Evolutionary conservation across 2,888 invertebrate species (phyloP).

Genomic region (Tethea ocularis): DNA sequence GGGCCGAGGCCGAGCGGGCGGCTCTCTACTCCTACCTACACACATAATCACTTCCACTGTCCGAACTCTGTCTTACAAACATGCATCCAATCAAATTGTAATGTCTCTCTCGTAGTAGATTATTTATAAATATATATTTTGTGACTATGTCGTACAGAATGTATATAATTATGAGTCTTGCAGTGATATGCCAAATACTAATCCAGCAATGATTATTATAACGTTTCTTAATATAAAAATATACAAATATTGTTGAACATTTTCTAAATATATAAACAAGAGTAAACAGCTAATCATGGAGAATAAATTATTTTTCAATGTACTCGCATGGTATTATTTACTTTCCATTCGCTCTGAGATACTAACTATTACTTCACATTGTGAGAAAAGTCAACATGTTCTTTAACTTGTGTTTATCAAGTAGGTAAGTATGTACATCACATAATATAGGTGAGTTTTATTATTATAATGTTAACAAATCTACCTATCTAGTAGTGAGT

Average conservation of each 20-base stretch:
- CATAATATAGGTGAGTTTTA: not conserved
- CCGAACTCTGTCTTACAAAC: conserved; percentile 23
- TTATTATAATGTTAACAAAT: not conserved
- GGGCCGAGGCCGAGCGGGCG: conserved; percentile 12
- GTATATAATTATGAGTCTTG: conserved; percentile 62
- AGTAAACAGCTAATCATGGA: conserved; percentile 77
- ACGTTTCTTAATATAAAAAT: conserved; percentile 77
- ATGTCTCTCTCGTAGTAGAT: conserved; percentile 28
- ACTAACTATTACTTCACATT: not conserved
- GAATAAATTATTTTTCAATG: conserved; percentile 83
- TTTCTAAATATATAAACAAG: conserved; percentile 82
- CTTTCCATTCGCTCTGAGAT: conserved; percentile 5
- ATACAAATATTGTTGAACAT: conserved; percentile 82
- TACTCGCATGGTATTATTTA: conserved; percentile 64
- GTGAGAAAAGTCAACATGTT: conserved; percentile 9
- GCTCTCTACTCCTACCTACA: not conserved
- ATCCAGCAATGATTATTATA: conserved; percentile 78
- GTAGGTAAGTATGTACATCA: not conserved
- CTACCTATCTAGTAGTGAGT: not conserved
- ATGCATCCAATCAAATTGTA: conserved; percentile 19
- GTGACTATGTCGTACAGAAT: conserved; percentile 56
- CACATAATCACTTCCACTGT: conserved; percentile 12
- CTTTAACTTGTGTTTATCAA: not conserved
- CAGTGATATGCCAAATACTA: conserved; percentile 82
- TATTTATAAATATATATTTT: conserved; percentile 60